A percentile compares a stretch with the other conserved stretches of the same genome.
Evolutionary conservation across 2,888 invertebrate species (phyloP).

Genomic region (Meteorus colon): DNA sequence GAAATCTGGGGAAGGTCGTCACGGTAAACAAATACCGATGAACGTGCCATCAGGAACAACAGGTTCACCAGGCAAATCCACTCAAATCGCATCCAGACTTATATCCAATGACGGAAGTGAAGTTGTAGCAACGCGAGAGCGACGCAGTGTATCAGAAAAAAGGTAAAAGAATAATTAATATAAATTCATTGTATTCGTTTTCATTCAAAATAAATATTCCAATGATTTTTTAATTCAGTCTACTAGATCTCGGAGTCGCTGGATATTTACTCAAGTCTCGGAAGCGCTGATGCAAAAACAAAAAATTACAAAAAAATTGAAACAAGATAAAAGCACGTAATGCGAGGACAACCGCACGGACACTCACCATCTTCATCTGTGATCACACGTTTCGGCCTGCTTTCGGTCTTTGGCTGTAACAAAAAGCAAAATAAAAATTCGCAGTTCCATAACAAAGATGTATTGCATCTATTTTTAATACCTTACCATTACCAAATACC

Average conservation of each 20-base stretch:
- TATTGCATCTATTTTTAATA: conserved; percentile 19
- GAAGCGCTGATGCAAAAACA: conserved; percentile 59
- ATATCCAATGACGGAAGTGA: conserved; percentile 65
- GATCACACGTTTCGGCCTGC: conserved; percentile 71
- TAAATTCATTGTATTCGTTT: neutral
- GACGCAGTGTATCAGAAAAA: conserved; percentile 60
- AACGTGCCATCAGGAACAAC: conserved; percentile 69
- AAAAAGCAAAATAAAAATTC: conserved; percentile 69
- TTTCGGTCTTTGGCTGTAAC: conserved; percentile 71
- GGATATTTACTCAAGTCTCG: conserved; percentile 66
- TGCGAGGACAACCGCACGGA: conserved; percentile 71
- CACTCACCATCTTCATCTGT: conserved; percentile 70
- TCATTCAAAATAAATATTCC: neutral
- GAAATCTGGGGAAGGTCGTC: conserved; percentile 71
- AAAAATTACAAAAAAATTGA: conserved; percentile 27
- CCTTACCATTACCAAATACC: neutral
- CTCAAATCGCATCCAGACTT: conserved; percentile 64
- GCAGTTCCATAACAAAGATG: conserved; percentile 69
- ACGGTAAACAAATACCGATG: conserved; percentile 67
- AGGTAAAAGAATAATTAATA: conserved; percentile 55
- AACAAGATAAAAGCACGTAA: conserved; percentile 46
- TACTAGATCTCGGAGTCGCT: conserved; percentile 55
- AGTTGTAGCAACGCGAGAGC: conserved; percentile 63
- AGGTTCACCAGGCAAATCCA: conserved; percentile 64
- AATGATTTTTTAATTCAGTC: conserved; percentile 17